phyloP scores from a whole-genome alignment of 2,113 vertebrate species.

The Tricholaema leucomelas region DNA sequence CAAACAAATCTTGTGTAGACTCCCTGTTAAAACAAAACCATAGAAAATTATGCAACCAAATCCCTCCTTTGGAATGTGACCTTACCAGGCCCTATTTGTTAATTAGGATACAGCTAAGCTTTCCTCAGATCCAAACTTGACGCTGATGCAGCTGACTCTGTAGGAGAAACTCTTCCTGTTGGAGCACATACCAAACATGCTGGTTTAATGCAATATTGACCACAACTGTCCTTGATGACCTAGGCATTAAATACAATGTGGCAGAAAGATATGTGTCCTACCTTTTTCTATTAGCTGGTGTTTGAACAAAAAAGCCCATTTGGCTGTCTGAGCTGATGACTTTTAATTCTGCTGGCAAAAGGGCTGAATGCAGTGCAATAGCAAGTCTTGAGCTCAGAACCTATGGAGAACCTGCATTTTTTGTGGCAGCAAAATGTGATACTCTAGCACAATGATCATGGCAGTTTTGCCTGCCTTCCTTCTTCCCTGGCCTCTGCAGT shows the following conservation, averaged over 20 bases:
- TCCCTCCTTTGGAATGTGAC: constrained; percentile 12
- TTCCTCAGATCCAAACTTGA: neutral
- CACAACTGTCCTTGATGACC: neutral
- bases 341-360: neutral
- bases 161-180: neutral
- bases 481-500: neutral
- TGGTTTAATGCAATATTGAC: neutral
- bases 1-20: constrained; percentile 48
- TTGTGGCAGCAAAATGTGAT: neutral
- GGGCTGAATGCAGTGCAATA: neutral
- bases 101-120: neutral
- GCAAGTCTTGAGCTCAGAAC: neutral
- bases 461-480: neutral
- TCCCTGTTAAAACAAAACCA: constrained; percentile 42
- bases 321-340: neutral
- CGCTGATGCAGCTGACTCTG: neutral
- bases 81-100: neutral
- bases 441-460: neutral
- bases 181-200: neutral
- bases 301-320: neutral
- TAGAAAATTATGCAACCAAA: constrained; percentile 1
- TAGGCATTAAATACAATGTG: neutral
- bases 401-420: neutral
- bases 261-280: neutral
- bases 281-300: neutral